These are phyloP conservation scores for Botia almorhae DNA, from an alignment of 2,797 vertebrate genomes.

Conservation along the genomic window DNA sequence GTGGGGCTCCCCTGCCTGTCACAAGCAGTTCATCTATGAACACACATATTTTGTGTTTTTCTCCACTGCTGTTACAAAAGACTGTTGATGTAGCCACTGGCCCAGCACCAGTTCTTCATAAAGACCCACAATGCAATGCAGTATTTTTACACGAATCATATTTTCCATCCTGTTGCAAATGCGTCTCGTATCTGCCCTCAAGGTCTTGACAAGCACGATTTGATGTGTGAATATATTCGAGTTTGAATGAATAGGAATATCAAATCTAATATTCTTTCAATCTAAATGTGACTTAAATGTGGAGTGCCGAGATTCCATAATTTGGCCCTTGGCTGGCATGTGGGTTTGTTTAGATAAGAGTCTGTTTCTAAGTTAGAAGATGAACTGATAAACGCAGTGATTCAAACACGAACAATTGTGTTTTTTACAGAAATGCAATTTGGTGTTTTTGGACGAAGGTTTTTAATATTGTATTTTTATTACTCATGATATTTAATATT, in stretches of 20 bases:
- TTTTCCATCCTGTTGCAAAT: constrained; percentile 39
- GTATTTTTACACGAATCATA: constrained; percentile 34
- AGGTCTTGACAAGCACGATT: constrained; percentile 15
- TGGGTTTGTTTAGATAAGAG: constrained; percentile 7
- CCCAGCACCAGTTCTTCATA: neutral
- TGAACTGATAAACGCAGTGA: neutral
- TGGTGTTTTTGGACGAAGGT: neutral
- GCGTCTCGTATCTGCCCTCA: constrained; percentile 4
- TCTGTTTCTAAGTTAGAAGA: neutral
- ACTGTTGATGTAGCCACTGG: neutral
- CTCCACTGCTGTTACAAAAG: neutral
- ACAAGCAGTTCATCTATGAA: neutral
- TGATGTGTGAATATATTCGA: constrained; percentile 32
- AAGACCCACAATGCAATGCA: neutral
- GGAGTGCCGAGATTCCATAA: neutral
- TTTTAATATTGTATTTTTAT: neutral
- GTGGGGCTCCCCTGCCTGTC: neutral
- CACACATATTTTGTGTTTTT: neutral
- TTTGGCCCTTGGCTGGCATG: neutral
- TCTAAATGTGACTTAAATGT: neutral
- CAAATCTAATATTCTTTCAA: constrained; percentile 10
- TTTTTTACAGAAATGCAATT: neutral
- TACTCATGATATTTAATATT: neutral
- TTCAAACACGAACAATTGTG: neutral
- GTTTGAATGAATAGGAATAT: constrained; percentile 28